Conservation (phyloP, 2,113 vertebrate genomes). For the cattle (Bos taurus) region ARS-UCD2.0 NC_037345.1:18020501-18021000, state of each 20-base stretch:
- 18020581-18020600: neutral
- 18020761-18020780: neutral
- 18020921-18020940: neutral
- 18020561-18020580: neutral
- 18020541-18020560: neutral
- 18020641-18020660: neutral
- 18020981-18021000: fast-evolving
- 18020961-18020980: neutral
- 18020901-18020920: fast-evolving
- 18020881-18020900: neutral
- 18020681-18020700: neutral
- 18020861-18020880: fast-evolving
- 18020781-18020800: fast-evolving
- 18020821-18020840: neutral
- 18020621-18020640: neutral
- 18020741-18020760: neutral
- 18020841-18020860: neutral
- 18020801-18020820: neutral
- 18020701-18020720: fast-evolving
- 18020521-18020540: neutral
- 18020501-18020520: neutral
- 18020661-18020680: too few species aligned
- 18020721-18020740: neutral
- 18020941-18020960: neutral
- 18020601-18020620: neutral